A percentile compares a stretch with the other conserved stretches of the same genome.
These are phyloP conservation scores for Petrolisthes manimaculis DNA, from an alignment of 2,888 invertebrate genomes.

Conservation along the genomic window DNA sequence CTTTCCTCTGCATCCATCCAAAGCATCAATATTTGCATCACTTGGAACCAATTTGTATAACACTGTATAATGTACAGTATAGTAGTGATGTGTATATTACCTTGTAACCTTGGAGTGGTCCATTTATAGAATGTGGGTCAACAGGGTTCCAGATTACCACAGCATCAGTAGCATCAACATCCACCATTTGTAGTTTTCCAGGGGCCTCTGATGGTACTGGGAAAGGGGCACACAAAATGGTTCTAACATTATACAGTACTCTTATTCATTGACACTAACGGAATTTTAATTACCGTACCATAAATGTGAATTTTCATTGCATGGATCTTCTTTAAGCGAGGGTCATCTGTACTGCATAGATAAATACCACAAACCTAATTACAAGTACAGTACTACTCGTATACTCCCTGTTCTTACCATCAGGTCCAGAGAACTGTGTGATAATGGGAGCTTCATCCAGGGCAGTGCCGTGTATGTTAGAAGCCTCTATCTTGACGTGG, in stretches of 20 bases:
- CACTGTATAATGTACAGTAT: no score
- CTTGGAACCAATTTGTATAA: no score
- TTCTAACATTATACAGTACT: neutral
- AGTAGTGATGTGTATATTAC: neutral
- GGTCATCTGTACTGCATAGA: no score
- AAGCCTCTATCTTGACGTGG: constrained; percentile 46
- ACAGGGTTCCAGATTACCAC: constrained; percentile 47
- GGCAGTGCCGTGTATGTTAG: constrained; percentile 55
- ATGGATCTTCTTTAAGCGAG: no score
- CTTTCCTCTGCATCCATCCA: no score
- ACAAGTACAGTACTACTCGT: no score
- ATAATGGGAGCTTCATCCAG: neutral
- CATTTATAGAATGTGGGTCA: constrained; percentile 29
- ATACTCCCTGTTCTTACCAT: constrained; percentile 31
- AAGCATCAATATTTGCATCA: no score
- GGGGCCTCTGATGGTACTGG: constrained; percentile 52
- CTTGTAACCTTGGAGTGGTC: constrained; percentile 51
- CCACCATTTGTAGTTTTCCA: constrained; percentile 41
- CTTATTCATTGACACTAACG: no score
- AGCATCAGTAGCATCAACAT: constrained; percentile 50
- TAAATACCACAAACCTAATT: no score
- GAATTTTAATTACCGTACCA: no score
- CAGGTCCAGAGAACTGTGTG: constrained; percentile 39
- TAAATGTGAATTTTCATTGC: no score
- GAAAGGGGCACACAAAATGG: neutral